Evolutionary conservation across 2,113 vertebrate genomes (phyloP).

Genomic region (Regulus satrapa): DNA sequence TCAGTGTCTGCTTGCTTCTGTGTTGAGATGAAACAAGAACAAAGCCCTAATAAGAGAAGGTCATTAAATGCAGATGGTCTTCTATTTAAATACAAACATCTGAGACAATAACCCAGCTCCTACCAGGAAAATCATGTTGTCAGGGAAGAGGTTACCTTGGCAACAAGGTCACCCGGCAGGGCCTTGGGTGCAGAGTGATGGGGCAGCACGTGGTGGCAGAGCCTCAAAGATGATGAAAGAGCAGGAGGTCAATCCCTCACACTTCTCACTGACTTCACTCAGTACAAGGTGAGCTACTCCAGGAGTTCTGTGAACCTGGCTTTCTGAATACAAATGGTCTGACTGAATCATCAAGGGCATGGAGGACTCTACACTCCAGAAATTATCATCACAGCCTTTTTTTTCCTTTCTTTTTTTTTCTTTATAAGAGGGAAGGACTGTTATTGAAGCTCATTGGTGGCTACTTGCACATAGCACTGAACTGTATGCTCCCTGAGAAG

Average conservation of each 20-base stretch:
- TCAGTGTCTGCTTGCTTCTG: neutral
- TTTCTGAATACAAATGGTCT: slow-evolving; percentile 34
- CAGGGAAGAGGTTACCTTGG: slow-evolving; percentile 18
- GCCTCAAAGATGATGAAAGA: neutral
- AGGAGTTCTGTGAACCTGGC: neutral
- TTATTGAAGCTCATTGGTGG: neutral
- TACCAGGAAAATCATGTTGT: neutral
- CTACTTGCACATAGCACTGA: neutral
- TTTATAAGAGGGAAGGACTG: neutral
- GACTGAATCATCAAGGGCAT: neutral
- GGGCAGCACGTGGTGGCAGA: neutral
- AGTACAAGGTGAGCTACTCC: neutral
- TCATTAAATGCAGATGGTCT: slow-evolving; percentile 7
- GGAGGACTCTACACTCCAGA: neutral
- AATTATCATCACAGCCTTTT: neutral
- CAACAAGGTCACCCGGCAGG: neutral
- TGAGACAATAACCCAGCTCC: neutral
- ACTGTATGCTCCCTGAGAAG: neutral
- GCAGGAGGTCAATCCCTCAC: slow-evolving; percentile 28
- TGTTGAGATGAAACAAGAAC: neutral
- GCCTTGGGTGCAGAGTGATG: neutral
- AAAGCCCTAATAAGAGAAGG: neutral
- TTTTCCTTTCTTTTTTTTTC: neutral
- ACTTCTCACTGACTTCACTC: neutral
- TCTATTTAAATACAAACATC: neutral